A percentile compares a stretch with the other conserved stretches of the same genome.
phyloP scores from a whole-genome alignment of 2,888 invertebrate species.

The Agonopterix alstromeriana region DNA sequence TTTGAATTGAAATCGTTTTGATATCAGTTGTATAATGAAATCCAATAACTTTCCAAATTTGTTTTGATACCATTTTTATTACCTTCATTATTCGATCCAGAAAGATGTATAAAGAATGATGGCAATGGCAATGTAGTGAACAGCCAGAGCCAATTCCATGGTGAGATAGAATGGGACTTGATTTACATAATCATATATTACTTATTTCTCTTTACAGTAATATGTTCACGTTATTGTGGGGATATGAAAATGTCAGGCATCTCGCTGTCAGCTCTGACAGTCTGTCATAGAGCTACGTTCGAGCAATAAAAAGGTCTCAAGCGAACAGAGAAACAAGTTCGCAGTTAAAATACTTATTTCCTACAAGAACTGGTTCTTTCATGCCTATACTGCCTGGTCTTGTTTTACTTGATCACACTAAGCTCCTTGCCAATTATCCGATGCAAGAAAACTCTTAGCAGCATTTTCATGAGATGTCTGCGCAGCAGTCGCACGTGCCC shows the following conservation, averaged over 20 bases:
- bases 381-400: not conserved
- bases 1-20: too few species aligned
- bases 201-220: too few species aligned
- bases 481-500: constrained; percentile 41
- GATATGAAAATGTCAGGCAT: too few species aligned
- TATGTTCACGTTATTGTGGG: too few species aligned
- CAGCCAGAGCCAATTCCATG: constrained; percentile 30
- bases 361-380: constrained; percentile 39
- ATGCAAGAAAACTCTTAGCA: constrained; percentile 34
- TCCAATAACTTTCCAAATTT: too few species aligned
- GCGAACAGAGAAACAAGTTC: not conserved
- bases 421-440: constrained; percentile 44
- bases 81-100: too few species aligned
- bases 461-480: constrained; percentile 43
- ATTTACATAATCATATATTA: too few species aligned
- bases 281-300: not conserved
- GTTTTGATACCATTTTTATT: too few species aligned
- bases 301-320: not conserved
- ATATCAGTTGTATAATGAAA: too few species aligned
- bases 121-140: constrained; percentile 33
- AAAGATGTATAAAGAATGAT: not conserved
- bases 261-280: too few species aligned
- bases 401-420: not conserved
- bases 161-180: not conserved
- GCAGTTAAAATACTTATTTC: constrained; percentile 28